A percentile compares a stretch with the other conserved stretches of the same genome.
These are phyloP conservation scores for Paraplagusia blochii DNA, from an alignment of 2,113 vertebrate species.

Conservation along the genomic window DNA sequence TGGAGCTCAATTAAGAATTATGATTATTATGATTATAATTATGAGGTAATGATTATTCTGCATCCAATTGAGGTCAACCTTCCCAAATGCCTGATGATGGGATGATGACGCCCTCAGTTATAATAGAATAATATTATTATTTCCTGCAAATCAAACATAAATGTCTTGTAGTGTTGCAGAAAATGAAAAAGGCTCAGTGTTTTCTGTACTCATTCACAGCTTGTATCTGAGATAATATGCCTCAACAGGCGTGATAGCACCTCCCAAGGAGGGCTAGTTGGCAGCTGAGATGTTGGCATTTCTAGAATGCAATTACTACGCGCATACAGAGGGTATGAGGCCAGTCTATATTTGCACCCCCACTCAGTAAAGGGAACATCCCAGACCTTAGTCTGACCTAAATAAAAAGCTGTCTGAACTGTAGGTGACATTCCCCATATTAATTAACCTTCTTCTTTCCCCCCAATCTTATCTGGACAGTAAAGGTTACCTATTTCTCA, in stretches of 20 bases:
- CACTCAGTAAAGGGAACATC: slow-evolving; percentile 41
- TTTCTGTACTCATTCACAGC: slow-evolving; percentile 67
- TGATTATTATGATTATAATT: too few relatives aligned
- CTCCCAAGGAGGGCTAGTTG: slow-evolving; percentile 68
- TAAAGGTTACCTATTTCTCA: slow-evolving; percentile 27
- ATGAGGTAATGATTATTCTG: too few relatives aligned
- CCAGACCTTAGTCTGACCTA: slow-evolving; percentile 52
- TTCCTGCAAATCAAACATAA: slow-evolving; percentile 19
- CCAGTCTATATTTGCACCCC: slow-evolving; percentile 57
- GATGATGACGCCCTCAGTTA: not conserved
- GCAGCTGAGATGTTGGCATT: slow-evolving; percentile 63
- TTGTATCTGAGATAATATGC: slow-evolving; percentile 71
- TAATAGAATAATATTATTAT: not conserved
- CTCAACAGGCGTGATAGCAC: slow-evolving; percentile 69
- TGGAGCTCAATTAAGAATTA: too few relatives aligned
- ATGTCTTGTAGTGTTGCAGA: slow-evolving; percentile 24
- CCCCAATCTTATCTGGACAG: slow-evolving; percentile 1
- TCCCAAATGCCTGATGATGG: not conserved
- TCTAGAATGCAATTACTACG: slow-evolving; percentile 68
- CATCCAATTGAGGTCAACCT: not conserved
- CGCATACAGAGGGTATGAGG: slow-evolving; percentile 56
- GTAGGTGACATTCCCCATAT: slow-evolving; percentile 37
- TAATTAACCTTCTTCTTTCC: slow-evolving; percentile 36
- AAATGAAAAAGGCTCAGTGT: slow-evolving; percentile 54
- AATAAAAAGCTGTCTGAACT: slow-evolving; percentile 44